phyloP scores from a whole-genome alignment of 2,797 vertebrate species.

The Tiaroga cobitis region DNA sequence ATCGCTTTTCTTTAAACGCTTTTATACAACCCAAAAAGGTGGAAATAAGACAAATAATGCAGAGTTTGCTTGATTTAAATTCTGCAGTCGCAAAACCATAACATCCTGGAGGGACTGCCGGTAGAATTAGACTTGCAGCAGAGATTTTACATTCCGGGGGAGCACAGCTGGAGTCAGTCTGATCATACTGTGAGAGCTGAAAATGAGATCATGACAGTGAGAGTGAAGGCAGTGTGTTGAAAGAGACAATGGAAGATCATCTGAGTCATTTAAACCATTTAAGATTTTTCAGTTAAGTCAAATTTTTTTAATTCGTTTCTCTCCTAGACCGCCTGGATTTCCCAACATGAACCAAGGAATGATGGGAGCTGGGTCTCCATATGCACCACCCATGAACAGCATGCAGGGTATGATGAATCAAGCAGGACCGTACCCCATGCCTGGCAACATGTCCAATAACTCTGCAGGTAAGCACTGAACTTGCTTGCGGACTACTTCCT shows the following conservation, averaged over 20 bases:
- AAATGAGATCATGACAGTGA: background rate
- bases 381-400: slow-evolving; percentile 94
- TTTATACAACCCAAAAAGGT: background rate
- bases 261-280: background rate
- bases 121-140: background rate
- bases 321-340: slow-evolving; percentile 89
- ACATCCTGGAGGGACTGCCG: background rate
- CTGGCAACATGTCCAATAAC: slow-evolving; percentile 91
- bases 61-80: background rate
- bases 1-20: background rate
- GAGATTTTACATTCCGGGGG: background rate
- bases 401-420: slow-evolving; percentile 99
- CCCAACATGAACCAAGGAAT: slow-evolving; percentile 92
- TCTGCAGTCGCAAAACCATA: background rate
- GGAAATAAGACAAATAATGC: background rate
- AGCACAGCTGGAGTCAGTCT: slow-evolving; percentile 14
- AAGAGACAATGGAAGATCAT: background rate
- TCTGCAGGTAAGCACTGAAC: slow-evolving; percentile 82
- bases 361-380: slow-evolving; percentile 92
- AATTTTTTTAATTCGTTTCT: slow-evolving; percentile 23
- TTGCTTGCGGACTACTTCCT: background rate
- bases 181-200: slow-evolving; percentile 4
- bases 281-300: background rate
- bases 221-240: background rate
- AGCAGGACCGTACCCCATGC: slow-evolving; percentile 91